phyloP scores from a whole-genome alignment of 2,797 vertebrate genomes.

The Sebastes umbrosus region DNA sequence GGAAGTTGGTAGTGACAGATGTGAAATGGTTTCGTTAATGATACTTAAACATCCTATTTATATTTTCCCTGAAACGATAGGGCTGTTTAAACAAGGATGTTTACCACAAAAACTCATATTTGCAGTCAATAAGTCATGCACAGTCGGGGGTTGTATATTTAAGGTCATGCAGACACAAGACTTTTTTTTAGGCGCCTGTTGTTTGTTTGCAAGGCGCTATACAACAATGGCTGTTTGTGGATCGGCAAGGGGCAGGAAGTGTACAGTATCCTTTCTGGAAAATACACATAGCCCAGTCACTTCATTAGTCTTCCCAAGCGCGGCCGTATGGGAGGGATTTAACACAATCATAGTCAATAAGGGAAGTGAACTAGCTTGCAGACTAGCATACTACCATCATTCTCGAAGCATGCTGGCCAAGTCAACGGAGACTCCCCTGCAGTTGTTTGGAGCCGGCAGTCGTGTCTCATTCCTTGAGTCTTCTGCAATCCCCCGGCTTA shows the following conservation, averaged over 20 bases:
- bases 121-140: constrained; percentile 16
- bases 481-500: constrained; percentile 54
- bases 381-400: constrained; percentile 50
- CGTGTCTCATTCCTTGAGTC: constrained; percentile 55
- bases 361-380: constrained; percentile 61
- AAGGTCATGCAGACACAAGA: constrained; percentile 39
- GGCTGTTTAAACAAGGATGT: constrained; percentile 47
- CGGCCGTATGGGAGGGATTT: constrained; percentile 44
- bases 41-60: constrained; percentile 57
- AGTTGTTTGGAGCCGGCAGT: constrained; percentile 31
- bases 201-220: constrained; percentile 60
- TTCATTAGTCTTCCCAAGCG: constrained; percentile 56
- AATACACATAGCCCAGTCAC: constrained; percentile 60
- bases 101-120: constrained; percentile 33
- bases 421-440: constrained; percentile 9
- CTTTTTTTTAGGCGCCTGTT: constrained; percentile 51
- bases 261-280: constrained; percentile 68
- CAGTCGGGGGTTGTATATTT: constrained; percentile 30
- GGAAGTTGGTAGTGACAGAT: constrained; percentile 39
- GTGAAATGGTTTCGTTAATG: constrained; percentile 43
- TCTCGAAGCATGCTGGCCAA: constrained; percentile 45
- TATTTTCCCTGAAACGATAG: constrained; percentile 48
- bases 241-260: constrained; percentile 61
- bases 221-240: constrained; percentile 73
- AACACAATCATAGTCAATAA: constrained; percentile 68